Base-by-base conservation (phyloP, 1,140 invertebrate species). In the Musca vetustissima region DNA sequence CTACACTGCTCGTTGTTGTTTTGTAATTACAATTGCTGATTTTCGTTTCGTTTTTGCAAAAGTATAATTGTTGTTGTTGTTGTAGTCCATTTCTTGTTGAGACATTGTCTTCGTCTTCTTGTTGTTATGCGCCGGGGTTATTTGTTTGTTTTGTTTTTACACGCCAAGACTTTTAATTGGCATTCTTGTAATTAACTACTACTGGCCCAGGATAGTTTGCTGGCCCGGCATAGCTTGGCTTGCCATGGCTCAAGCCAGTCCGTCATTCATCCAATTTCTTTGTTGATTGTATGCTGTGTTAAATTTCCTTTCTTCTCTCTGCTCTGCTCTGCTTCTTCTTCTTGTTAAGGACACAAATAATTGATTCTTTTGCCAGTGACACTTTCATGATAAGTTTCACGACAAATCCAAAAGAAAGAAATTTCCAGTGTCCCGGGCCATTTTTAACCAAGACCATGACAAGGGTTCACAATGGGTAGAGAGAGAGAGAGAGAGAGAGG, bases 1-100 rank as follows among this genome's bases (percentile, higher is more conserved):
- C 36, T 43, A 43, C 36, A 43, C n/a, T n/a, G 13, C 36, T 43
- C 36, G 36, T 43, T 61, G n/a, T n/a, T 32, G 28, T 61, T 61
- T 52, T 52, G 28, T 36, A 61, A 61, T 61, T 61, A 61, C 57
- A 61, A 61, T 61, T 61, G 57, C 36, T 61, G 32, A 61, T 61
- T 61, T 36, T 61, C 36, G 36, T 43, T 43, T 43, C 11, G 36
- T 43, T 32, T 3, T 43, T 43, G 36, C 28, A 28, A 28, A n/a
- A 28, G 28, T 28, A 28, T 28, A 8, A 8, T 13, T 6, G 36
- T 43, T 43, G 11, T 43, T 9, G 36, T 43, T 43, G 36, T 32
- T 32, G 28, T 3, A 43, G 36, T 13, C 13, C 36, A 43, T 43
- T 43, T 19, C 32, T 61, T 19, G 55, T 36, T 61, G 25, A 43